Evolutionary conservation across 2,888 invertebrate species (phyloP), one percentile per base, ranked within the genome.

Genomic region (Andrena marginata): DNA sequence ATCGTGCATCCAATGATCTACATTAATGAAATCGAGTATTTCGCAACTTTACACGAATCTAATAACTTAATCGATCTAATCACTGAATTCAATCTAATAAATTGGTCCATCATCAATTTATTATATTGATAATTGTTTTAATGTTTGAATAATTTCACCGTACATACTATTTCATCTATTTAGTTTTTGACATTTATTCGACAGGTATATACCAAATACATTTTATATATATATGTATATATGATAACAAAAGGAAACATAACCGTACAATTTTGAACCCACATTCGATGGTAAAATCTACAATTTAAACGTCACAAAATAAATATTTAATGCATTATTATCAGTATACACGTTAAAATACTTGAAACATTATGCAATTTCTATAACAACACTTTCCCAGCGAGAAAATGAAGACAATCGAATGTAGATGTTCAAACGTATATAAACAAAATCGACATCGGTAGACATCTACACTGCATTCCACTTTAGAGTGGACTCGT

Each of bases 391-490:
- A 68, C 48, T 67, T 42, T 49, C 1, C 5, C 23, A 23, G 13
- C 33, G 13, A 54, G 5, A 51, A 51, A 33, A 35, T 59, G 33
- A 13, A 79, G 48, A 62, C 26, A 16, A 60, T 20, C 26, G 56
- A 70, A 42, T 13, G 42, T 54, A 48, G 8, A 42, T 29, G 10
- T 26, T 60, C 2, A 13, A 49, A 54, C 16, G 20, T 29, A 56
- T 72, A 79, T 76, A 79, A 80, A 68, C 74, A 68, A 74, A 68
- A 74, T 54, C 13, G 48, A 59, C 49, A 51, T 65, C 23, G 62
- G 68, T 54, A 8, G 48, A 33, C 49, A 35, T 72, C 13, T 67
- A 35, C 35, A 33, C 33, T 33, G 33, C 8, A 33, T 33, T 33
- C 33, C 33, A 8, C 2, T 33, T 33, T 33, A 33, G 33, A 33